These are phyloP conservation scores for Tigriopus californicus DNA, from an alignment of 2,888 invertebrate species.

Conservation along the genomic window DNA sequence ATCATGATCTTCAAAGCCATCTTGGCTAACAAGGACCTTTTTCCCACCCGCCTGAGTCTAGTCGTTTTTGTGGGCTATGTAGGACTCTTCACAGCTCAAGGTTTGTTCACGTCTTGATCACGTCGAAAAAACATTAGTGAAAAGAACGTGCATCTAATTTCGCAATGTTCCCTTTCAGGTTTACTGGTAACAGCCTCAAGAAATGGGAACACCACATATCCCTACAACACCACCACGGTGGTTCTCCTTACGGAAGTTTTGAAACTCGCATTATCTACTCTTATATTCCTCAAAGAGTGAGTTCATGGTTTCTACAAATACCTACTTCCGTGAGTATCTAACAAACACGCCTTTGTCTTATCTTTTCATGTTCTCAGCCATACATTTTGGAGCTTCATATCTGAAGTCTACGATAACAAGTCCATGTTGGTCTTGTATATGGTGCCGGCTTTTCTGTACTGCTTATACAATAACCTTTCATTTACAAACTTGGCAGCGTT, in stretches of 20 bases:
- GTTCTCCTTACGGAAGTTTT: conserved; percentile 70
- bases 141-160: too few species aligned
- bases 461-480: conserved; percentile 80
- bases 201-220: conserved; percentile 53
- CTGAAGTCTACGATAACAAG: conserved; percentile 1
- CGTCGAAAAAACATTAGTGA: neutral
- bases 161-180: too few species aligned
- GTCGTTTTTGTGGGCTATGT: conserved; percentile 67
- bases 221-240: conserved; percentile 69
- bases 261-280: conserved; percentile 52
- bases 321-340: conserved; percentile 17
- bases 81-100: conserved; percentile 75
- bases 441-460: conserved; percentile 75
- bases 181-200: conserved; percentile 80
- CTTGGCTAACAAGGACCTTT: conserved; percentile 38
- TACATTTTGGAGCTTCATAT: too few species aligned
- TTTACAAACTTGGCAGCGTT: conserved; percentile 74
- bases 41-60: conserved; percentile 61
- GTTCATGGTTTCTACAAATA: too few species aligned
- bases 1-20: neutral
- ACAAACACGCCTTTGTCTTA: neutral
- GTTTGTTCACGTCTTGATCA: conserved; percentile 33
- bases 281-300: conserved; percentile 36
- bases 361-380: too few species aligned
- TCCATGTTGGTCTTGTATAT: conserved; percentile 57